phyloP scores from a whole-genome alignment of 2,888 invertebrate species.

The Ichneumoninae sp. region DNA sequence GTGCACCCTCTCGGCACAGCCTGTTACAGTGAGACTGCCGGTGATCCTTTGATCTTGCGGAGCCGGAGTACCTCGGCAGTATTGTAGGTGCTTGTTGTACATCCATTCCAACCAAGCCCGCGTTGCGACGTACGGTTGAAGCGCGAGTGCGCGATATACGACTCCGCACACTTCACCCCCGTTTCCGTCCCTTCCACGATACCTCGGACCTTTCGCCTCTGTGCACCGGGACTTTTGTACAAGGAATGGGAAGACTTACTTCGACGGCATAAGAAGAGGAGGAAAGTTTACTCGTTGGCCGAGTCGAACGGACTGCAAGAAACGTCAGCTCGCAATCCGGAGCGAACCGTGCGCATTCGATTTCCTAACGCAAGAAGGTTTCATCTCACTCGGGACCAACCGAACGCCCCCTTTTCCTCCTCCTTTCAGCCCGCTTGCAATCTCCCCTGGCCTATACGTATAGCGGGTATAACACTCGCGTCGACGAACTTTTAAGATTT shows the following conservation, averaged over 20 bases:
- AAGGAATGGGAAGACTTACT: constrained; percentile 19
- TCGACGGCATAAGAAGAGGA: constrained; percentile 12
- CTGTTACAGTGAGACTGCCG: not conserved
- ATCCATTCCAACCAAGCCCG: not conserved
- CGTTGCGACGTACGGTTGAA: constrained; percentile 15
- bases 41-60: constrained; percentile 40
- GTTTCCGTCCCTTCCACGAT: not conserved
- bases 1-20: not conserved
- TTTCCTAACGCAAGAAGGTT: constrained; percentile 44
- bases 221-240: constrained; percentile 27
- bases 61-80: constrained; percentile 12
- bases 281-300: constrained; percentile 42
- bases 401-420: not conserved
- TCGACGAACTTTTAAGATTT: constrained; percentile 64
- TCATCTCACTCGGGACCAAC: constrained; percentile 18
- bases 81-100: constrained; percentile 24
- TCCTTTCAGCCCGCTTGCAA: not conserved
- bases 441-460: constrained; percentile 1
- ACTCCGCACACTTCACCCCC: constrained; percentile 19
- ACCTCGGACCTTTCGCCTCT: constrained; percentile 1
- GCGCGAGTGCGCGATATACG: constrained; percentile 16
- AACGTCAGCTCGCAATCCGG: constrained; percentile 29
- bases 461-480: constrained; percentile 37
- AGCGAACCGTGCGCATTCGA: constrained; percentile 23
- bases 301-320: constrained; percentile 40